Base-by-base conservation (phyloP, 2,888 invertebrate species). In the Drosophila sordidapex region DNA sequence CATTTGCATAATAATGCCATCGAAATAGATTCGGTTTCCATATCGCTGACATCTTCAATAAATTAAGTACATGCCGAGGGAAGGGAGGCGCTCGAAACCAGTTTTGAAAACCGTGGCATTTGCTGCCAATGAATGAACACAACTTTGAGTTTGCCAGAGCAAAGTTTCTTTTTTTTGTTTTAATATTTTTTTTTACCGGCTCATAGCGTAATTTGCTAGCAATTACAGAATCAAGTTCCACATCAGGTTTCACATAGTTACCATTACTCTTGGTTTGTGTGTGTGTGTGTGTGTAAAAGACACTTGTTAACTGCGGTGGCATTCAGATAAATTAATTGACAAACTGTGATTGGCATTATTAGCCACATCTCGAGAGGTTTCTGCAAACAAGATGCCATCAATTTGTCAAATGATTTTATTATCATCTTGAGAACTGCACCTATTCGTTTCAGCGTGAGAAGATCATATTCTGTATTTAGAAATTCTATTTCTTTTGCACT, bases 211-310 rank as follows among this genome's bases (percentile, higher is more conserved):
- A 80, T 81, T 83, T 69, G 83, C 64, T 67, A 36, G 59, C 81
- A 81, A 81, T 81, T 82, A 85, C 82, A 83, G 76, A 85, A 82
- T 85, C 82, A 68, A 78, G 82, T 81, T 73, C 49, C 76, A 57
- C 51, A 66, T 77, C 78, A 51, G 54, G 62, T 74, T 74, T 65
- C 40, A 64, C 64, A 74, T 68, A 69, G 80, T 79, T 79, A 52
- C 53, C 67, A 79, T 74, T 64, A 76, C 70, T 76, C 60, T 57
- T 10, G 15, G 31, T 31, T 25, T 40, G 40, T 18, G 18, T 53
- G 33, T 53, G 13, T 48, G 33, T 25, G 46, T 21, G 31, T 40
- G 51, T 61, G 40, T 13, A 64, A 56, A 75, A 71, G 56, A 78
- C 78, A 78, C 75, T 78, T 78, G 78, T 65, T 72, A 62, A 51